A percentile compares a stretch with the other conserved stretches of the same genome.
These are phyloP conservation scores for Fistularia tabacaria DNA, from an alignment of 2,797 vertebrate genomes.

Conservation along the genomic window DNA sequence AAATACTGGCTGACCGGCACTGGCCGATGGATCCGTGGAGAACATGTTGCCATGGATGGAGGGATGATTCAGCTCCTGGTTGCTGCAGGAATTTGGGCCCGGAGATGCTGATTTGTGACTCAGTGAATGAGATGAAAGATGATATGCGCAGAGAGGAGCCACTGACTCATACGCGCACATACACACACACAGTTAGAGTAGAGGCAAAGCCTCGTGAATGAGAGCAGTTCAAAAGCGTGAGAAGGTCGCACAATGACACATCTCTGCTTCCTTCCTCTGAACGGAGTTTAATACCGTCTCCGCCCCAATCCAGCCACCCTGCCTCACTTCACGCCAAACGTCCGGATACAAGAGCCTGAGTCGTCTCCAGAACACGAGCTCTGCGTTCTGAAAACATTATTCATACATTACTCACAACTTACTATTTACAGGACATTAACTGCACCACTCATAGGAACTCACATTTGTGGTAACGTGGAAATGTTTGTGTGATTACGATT, in stretches of 20 bases:
- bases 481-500: no score
- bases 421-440: no score
- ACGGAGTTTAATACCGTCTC: constrained; percentile 50
- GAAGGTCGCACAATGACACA: constrained; percentile 52
- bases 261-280: constrained; percentile 51
- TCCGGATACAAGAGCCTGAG: constrained; percentile 2
- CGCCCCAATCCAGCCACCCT: constrained; percentile 7
- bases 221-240: constrained; percentile 11
- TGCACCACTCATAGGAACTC: no score
- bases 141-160: constrained; percentile 28
- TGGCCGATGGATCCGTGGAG: no score
- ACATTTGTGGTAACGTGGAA: no score
- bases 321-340: constrained; percentile 42
- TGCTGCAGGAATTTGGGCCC: constrained; percentile 34
- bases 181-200: constrained; percentile 14
- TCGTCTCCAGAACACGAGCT: constrained; percentile 4
- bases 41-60: constrained; percentile 8
- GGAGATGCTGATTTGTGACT: constrained; percentile 53
- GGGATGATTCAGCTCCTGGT: constrained; percentile 43
- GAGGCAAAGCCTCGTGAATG: constrained; percentile 23
- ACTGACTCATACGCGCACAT: constrained; percentile 25
- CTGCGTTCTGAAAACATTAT: neutral
- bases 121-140: constrained; percentile 48
- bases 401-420: no score
- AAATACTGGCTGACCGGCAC: no score